phyloP scores from a whole-genome alignment of 2,113 vertebrate species.

The Sinocyclocheilus anophthalmus region DNA sequence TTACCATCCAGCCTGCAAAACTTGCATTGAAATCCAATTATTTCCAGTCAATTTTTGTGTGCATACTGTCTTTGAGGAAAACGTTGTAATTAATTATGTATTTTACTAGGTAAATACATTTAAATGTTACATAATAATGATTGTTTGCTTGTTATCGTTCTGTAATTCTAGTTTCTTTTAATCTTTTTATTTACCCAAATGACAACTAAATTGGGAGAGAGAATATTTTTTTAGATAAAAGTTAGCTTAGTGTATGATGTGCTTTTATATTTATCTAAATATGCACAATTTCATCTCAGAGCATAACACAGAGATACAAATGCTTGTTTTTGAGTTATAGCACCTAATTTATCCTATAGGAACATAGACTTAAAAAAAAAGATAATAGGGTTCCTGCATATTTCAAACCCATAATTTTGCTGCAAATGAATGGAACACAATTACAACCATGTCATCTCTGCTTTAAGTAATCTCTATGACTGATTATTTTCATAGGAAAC shows the following conservation, averaged over 20 bases:
- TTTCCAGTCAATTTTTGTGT: slow-evolving; percentile 67
- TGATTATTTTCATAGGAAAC: slow-evolving; percentile 73
- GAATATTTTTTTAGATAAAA: neutral
- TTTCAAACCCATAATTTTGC: slow-evolving; percentile 62
- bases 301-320: slow-evolving; percentile 33
- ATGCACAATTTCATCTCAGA: neutral
- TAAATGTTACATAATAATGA: neutral
- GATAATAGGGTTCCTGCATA: slow-evolving; percentile 46
- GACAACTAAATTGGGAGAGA: neutral
- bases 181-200: slow-evolving; percentile 2
- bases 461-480: slow-evolving; percentile 69
- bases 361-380: slow-evolving; percentile 29
- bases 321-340: slow-evolving; percentile 55
- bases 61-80: slow-evolving; percentile 46
- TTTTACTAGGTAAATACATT: neutral
- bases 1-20: slow-evolving; percentile 66
- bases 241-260: neutral
- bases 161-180: neutral
- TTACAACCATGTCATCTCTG: slow-evolving; percentile 65
- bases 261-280: slow-evolving; percentile 1
- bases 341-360: slow-evolving; percentile 59
- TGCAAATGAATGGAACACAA: slow-evolving; percentile 62
- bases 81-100: neutral
- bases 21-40: slow-evolving; percentile 76
- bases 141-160: neutral